phyloP scores from a whole-genome alignment of 53 echinoderm and acorn worm species.

The Mesocentrotus franciscanus region DNA sequence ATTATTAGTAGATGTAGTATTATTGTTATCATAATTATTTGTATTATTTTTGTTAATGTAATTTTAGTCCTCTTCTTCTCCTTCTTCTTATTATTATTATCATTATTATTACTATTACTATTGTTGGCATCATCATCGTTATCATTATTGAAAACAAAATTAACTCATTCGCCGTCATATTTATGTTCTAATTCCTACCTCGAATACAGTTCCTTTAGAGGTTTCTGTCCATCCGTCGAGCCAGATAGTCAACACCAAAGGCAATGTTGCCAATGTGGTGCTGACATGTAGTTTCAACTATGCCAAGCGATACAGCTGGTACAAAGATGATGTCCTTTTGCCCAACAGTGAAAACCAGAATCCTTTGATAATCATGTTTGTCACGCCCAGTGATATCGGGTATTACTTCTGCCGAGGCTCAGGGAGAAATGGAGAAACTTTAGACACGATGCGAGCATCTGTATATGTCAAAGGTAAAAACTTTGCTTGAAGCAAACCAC shows the following conservation, averaged over 20 bases:
- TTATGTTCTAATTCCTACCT: background rate
- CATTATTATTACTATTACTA: background rate
- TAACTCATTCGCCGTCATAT: too few relatives aligned
- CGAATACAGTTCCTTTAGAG: background rate
- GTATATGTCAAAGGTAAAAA: too few relatives aligned
- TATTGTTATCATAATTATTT: too few relatives aligned
- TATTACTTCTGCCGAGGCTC: too few relatives aligned
- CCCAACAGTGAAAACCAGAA: background rate
- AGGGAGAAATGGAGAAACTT: too few relatives aligned
- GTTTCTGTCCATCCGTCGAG: background rate
- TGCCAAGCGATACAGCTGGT: background rate
- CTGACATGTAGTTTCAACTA: background rate
- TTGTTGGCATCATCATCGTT: background rate
- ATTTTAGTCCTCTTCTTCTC: background rate
- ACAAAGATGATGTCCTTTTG: background rate
- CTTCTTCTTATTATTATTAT: background rate
- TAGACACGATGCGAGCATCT: too few relatives aligned
- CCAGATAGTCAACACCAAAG: background rate
- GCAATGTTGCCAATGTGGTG: background rate
- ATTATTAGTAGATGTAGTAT: too few relatives aligned
- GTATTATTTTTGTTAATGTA: background rate
- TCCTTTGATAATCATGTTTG: background rate
- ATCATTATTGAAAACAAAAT: too few relatives aligned
- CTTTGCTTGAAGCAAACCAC: background rate
- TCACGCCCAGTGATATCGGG: conserved; percentile 3